phyloP scores from a whole-genome alignment of 2,113 vertebrate species.

The Glareola pratincola region DNA sequence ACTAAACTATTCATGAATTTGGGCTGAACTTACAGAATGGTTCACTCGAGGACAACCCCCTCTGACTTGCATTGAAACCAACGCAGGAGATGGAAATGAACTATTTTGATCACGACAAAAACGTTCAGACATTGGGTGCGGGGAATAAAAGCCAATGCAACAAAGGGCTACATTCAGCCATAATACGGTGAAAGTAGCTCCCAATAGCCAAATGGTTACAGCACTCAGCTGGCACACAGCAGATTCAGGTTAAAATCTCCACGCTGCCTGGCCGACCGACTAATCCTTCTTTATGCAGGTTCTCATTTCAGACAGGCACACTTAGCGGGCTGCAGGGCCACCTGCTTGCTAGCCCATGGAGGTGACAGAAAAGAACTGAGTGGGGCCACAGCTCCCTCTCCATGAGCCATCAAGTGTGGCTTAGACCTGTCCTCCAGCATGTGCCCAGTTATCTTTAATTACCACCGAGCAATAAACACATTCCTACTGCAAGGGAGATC shows the following conservation, averaged over 20 bases:
- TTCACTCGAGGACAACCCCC: slow-evolving; percentile 36
- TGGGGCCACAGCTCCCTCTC: background rate
- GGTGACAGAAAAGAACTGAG: fast-evolving
- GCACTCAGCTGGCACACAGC: background rate
- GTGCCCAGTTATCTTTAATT: background rate
- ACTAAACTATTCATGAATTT: slow-evolving; percentile 43
- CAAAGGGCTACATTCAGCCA: background rate
- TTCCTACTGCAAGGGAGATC: background rate
- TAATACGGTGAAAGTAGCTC: background rate
- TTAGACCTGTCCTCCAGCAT: background rate
- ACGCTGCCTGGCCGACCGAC: background rate
- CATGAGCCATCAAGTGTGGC: background rate
- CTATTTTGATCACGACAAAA: background rate
- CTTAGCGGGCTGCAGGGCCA: background rate
- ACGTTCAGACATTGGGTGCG: background rate
- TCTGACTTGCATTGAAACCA: background rate
- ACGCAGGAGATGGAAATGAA: background rate
- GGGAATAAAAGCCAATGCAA: background rate
- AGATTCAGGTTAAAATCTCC: background rate
- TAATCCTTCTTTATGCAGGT: background rate
- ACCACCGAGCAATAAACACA: background rate
- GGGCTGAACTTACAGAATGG: slow-evolving; percentile 18
- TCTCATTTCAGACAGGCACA: fast-evolving
- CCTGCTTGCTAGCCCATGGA: background rate
- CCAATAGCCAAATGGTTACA: background rate